phyloP scores from a whole-genome alignment of 2,888 invertebrate species.

The Charanyca ferruginea region DNA sequence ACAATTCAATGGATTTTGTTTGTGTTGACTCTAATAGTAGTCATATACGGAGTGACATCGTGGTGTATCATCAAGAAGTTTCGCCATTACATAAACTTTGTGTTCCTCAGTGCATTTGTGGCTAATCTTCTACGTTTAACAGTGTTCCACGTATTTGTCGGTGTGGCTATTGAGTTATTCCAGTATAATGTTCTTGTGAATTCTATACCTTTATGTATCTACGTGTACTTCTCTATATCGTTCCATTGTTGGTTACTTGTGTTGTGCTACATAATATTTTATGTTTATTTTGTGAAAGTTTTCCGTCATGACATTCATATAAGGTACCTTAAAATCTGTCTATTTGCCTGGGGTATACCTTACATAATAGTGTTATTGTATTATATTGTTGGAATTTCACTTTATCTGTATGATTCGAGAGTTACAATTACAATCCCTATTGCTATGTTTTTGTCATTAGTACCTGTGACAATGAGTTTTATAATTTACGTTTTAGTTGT shows the following conservation, averaged over 20 bases:
- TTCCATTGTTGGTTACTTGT: constrained; percentile 24
- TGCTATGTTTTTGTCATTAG: neutral
- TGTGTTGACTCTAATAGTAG: neutral
- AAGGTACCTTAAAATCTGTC: constrained; percentile 12
- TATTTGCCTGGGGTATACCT: constrained; percentile 29
- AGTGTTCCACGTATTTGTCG: neutral
- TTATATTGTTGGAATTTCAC: neutral
- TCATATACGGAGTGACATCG: neutral
- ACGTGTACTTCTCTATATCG: neutral
- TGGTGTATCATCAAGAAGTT: neutral
- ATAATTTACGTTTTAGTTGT: constrained; percentile 10
- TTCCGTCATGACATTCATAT: constrained; percentile 15
- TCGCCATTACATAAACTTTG: neutral
- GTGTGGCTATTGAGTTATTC: neutral
- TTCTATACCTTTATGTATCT: neutral
- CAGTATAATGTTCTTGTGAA: neutral
- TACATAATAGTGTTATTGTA: neutral
- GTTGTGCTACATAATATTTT: constrained; percentile 24
- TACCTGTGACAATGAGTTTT: constrained; percentile 12
- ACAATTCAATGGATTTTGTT: too few species aligned
- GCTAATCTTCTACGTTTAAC: neutral
- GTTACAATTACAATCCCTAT: neutral
- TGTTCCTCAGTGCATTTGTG: neutral
- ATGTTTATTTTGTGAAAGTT: constrained; percentile 28
- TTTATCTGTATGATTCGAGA: neutral